Base-by-base conservation (phyloP, 2,888 invertebrate species). In the Trypoxylon attenuatum region DNA sequence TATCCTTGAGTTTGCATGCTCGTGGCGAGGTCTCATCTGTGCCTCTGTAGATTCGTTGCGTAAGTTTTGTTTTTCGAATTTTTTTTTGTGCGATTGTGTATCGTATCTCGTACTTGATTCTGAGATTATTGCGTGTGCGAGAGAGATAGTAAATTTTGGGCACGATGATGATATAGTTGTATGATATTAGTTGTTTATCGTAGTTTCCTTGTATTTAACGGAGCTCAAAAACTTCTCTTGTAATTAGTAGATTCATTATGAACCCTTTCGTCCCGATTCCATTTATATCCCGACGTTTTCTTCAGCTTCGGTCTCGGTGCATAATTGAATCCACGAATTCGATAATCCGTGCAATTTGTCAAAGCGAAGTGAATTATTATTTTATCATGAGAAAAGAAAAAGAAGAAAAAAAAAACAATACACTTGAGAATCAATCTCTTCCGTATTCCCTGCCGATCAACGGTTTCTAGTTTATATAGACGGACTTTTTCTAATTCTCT, bases 171-270 rank as follows among this genome's bases (percentile, higher is more conserved):
- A n/a, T n/a, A 69, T 80, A 81, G 76, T 53, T 81, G 80, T 82
- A 81, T 73, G 69, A 81, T 82, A 79, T 80, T 76, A 79, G 71
- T 73, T 76, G 71, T 80, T 79, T 71, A 73, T 67, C 59, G 61
- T 70, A 71, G 65, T 68, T 73, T 60, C 71, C 61, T 71, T 71
- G 71, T 76, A 78, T 80, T 80, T 76, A 80, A 79, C 50, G 73
- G 77, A 78, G 76, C 80, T 82, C 77, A 78, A 77, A 63, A 71
- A 43, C 73, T 78, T 70, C 58, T 75, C 60, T 66, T 76, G 71
- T 75, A 73, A 77, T 73, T 73, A 74, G 60, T 76, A 67, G 71
- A 61, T 76, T 73, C 68, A 67, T 66, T 58, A 50, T 61, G 47
- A 63, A 68, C 52, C 63, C 66, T 60, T 60, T 51, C 41, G 47